Percentiles rank a stretch among this genome's conserved stretches.
Conservation (phyloP, 2,888 invertebrate genomes). For the Acanthococcus lagerstroemiae region DNA sequence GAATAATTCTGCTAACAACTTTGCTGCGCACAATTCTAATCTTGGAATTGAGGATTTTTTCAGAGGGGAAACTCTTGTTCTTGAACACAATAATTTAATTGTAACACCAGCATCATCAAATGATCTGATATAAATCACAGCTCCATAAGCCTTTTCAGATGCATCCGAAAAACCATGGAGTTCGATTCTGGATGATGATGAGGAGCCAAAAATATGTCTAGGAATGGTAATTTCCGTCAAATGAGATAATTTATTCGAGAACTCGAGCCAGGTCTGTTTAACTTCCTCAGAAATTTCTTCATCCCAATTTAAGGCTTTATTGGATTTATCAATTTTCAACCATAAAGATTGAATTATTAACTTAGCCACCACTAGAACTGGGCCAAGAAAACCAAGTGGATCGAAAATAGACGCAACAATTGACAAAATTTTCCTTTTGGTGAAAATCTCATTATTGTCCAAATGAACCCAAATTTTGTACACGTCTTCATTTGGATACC, state of each 20-base stretch:
- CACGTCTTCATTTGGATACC: not conserved
- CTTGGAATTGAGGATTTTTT: slow-evolving; percentile 29
- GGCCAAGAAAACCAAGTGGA: slow-evolving; percentile 32
- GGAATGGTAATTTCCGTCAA: not conserved
- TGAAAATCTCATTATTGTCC: not conserved
- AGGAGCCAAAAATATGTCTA: not conserved
- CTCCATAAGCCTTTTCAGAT: slow-evolving; percentile 31
- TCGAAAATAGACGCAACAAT: slow-evolving; percentile 34
- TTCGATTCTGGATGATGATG: not conserved
- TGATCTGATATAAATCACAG: slow-evolving; percentile 31
- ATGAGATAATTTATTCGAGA: not conserved
- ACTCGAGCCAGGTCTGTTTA: not conserved
- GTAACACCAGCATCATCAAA: slow-evolving; percentile 27
- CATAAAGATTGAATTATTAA: not conserved
- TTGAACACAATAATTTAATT: slow-evolving; percentile 52
- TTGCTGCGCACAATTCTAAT: slow-evolving; percentile 32
- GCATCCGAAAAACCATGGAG: slow-evolving; percentile 34
- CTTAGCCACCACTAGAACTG: slow-evolving; percentile 4
- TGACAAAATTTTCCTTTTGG: slow-evolving; percentile 35
- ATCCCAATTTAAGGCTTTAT: not conserved
- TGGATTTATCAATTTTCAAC: not conserved
- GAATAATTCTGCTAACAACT: slow-evolving; percentile 24
- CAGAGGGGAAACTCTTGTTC: slow-evolving; percentile 31
- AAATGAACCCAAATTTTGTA: not conserved
- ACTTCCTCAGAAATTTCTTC: not conserved